Evolutionary conservation across 2,888 invertebrate species (phyloP), one percentile per base, ranked within the genome.

Genomic region (Habrosyne pyritoides): DNA sequence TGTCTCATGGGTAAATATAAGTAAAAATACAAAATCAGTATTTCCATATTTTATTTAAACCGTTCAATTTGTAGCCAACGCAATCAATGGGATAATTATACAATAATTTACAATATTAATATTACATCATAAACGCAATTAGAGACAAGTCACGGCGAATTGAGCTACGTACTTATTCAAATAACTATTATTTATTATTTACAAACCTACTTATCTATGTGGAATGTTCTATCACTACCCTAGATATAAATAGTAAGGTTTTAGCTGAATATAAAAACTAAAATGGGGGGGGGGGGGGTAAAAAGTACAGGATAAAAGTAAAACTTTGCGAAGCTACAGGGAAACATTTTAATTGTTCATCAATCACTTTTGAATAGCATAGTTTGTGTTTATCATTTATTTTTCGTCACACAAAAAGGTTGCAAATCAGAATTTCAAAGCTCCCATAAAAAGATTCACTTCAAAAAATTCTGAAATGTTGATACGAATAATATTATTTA

Each of bases 41-140:
- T 75, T 72, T 72, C 63, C 66, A 69, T 74, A 75, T 83, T 84
- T 77, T 83, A 84, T 80, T 42, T 84, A 77, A 78, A 81, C 78
- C 66, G 58, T 74, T 67, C 76, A 67, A 68, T 59, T 67, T 65
- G 63, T 71, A 64, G 64, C 67, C 68, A 75, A 68, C 61, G 64
- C 63, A 69, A 71, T 73, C 67, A 61, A 69, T 69, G 55, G 64
- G 68, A 63, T 58, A 57, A 66, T 64, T 67, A 69, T 69, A 71
- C 65, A 70, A 67, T 71, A 65, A 71, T 75, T 75, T 75, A 77
- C 69, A 73, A 59, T 57, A 52, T 61, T 64, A 73, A 59, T 57
- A 52, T 61, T 64, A 64, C 53, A 26, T 36, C n/a, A 6, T 8
- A 18, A 42, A 42, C 42, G 42, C 50, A 28, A 50, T 21, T 10